phyloP scores from a whole-genome alignment of 2,113 vertebrate genomes.

The Maccullochella peelii region DNA sequence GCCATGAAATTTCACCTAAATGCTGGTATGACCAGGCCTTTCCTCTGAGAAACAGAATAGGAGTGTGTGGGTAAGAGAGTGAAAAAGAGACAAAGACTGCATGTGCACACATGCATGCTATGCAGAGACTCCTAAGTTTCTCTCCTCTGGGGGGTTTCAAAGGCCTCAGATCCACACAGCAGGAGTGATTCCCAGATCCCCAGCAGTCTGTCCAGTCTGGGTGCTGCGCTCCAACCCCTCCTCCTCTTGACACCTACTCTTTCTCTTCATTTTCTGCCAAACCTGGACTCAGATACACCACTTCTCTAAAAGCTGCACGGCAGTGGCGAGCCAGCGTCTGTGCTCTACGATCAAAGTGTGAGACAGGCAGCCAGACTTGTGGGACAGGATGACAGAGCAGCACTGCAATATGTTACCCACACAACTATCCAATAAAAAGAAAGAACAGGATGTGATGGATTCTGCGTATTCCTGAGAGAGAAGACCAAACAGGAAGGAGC shows the following conservation, averaged over 20 bases:
- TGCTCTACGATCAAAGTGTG: conserved; percentile 26
- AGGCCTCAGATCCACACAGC: conserved; percentile 33
- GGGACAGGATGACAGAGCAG: conserved; percentile 31
- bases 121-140: background rate
- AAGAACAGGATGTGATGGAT: conserved; percentile 59
- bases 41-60: background rate
- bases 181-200: conserved; percentile 31
- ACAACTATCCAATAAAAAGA: conserved; percentile 34
- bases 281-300: conserved; percentile 4
- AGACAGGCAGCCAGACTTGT: conserved; percentile 36
- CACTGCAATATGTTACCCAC: conserved; percentile 55
- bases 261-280: conserved; percentile 7
- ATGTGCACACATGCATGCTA: background rate
- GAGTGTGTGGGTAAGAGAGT: conserved; percentile 14
- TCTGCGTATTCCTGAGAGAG: conserved; percentile 32
- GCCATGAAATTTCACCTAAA: background rate
- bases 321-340: background rate
- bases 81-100: conserved; percentile 16
- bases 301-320: conserved; percentile 14
- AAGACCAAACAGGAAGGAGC: conserved; percentile 18
- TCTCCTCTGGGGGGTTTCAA: background rate
- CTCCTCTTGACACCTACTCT: conserved; percentile 6
- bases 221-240: background rate
- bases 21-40: background rate
- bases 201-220: conserved; percentile 12